Evolutionary conservation across 1,140 invertebrate genomes (phyloP).

Genomic region (Chironomus striatipennis): DNA sequence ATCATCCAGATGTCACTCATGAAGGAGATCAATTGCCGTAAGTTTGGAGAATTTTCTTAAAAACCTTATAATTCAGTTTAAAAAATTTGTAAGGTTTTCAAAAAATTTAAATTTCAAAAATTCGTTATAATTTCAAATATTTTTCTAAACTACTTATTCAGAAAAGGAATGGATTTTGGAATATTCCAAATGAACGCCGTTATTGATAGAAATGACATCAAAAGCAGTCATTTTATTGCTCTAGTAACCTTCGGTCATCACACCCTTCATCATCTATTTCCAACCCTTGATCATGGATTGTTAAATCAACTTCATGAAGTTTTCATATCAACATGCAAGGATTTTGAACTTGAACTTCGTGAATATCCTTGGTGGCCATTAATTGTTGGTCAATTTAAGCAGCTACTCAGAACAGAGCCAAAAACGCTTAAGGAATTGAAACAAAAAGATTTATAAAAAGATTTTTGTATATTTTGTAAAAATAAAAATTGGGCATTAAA

Average conservation of each 20-base stretch:
- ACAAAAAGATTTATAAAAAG: background rate
- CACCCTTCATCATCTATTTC: constrained; percentile 70
- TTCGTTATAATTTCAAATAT: background rate
- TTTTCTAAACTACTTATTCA: no score
- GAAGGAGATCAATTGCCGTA: constrained; percentile 60
- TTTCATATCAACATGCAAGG: constrained; percentile 57
- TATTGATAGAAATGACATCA: constrained; percentile 17
- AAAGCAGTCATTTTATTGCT: constrained; percentile 23
- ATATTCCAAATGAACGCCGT: constrained; percentile 25
- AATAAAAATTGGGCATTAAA: no score
- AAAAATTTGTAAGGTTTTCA: no score
- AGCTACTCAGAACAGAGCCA: constrained; percentile 46
- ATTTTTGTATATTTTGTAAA: no score
- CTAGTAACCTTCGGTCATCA: constrained; percentile 40
- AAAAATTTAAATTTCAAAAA: background rate
- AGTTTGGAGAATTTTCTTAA: no score
- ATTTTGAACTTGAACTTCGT: constrained; percentile 54
- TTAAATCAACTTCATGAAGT: constrained; percentile 53
- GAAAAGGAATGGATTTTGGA: constrained; percentile 14
- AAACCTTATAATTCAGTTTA: background rate
- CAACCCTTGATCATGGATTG: constrained; percentile 67
- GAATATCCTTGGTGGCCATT: constrained; percentile 50
- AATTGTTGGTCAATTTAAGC: constrained; percentile 57
- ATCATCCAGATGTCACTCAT: constrained; percentile 68
- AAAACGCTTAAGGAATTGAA: constrained; percentile 32